Evolutionary conservation across 2,113 vertebrate genomes (phyloP), one percentile per base, ranked within the genome.

Genomic region (Erythrocercus mccallii): DNA sequence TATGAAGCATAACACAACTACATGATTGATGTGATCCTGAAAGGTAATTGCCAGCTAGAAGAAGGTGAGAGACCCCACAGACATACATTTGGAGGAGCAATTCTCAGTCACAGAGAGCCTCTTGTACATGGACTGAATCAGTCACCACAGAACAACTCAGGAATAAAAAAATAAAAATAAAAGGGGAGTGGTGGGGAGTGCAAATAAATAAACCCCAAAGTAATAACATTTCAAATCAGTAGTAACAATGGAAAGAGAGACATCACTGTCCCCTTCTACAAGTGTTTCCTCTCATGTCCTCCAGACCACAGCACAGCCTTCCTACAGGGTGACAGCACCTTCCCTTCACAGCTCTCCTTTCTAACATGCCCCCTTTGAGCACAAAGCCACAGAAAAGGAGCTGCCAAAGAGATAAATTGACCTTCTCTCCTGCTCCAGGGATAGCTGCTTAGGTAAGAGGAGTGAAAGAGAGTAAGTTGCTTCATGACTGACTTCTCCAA

Each of bases 131-230:
- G 28, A 50, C 33, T 37, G 20, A 91, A 78, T n/a, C 37, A 24
- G 40, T 44, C 5, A 3, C 30, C 48, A 81, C 3, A 31, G 31
- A 91, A 24, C 6, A 81, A 86, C 9, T 2, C 24, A 82, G 23
- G 3, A 66, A 79, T 28, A 0, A 54, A 44, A 44, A 9, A 40
- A 20, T 16, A 30, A 66, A 44, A 37, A 7, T 6, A 18, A 18
- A 14, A 10, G 3, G 2, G 4, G 8, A 31, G 24, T 1, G 4
- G 2, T 6, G 13, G 5, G 23, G 25, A 5, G 3, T 1, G 0
- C 11, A 47, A 3, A 15, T 9, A 61, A 51, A 58, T 27, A 54
- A 42, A 23, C 0, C 9, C 6, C 12, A 44, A 54, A 73, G 25
- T 5, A 70, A 24, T 15, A 73, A 61, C 35, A 62, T 17, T 85